Conservation (phyloP, 2,113 vertebrate species). For the Melanostigma gelatinosum region DNA sequence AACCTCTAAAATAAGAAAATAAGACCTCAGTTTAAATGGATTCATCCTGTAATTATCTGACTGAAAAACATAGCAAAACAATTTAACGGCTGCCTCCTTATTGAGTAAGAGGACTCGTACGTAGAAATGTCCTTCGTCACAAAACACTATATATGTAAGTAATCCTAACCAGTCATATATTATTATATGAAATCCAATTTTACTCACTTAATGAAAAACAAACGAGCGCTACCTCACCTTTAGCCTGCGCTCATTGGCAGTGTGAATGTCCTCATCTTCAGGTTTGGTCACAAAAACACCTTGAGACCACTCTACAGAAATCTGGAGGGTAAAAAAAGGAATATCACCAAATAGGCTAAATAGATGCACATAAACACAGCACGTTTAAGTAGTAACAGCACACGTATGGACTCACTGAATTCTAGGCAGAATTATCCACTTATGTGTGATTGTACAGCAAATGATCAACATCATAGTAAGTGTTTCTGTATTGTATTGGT, state of each 20-base stretch:
- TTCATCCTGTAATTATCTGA: neutral
- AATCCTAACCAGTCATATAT: neutral
- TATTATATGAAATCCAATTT: neutral
- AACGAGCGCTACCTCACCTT: slow-evolving; percentile 82
- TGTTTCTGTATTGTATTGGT: neutral
- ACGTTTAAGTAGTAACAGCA: neutral
- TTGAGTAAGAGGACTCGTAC: neutral
- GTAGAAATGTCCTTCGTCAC: too few species aligned
- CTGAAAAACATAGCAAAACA: neutral
- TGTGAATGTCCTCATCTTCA: slow-evolving; percentile 95
- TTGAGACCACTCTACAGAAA: slow-evolving; percentile 90
- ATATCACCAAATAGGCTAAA: neutral
- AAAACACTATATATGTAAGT: neutral
- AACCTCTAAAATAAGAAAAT: neutral
- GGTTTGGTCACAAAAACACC: slow-evolving; percentile 85
- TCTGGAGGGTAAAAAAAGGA: slow-evolving; percentile 71
- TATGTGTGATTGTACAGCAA: neutral
- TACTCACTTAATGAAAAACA: neutral
- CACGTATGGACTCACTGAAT: neutral
- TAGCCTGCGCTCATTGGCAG: slow-evolving; percentile 92
- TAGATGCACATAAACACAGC: neutral
- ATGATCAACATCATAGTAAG: neutral
- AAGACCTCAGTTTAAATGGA: neutral
- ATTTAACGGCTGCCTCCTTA: neutral
- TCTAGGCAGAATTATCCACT: neutral